phyloP scores from a whole-genome alignment of 2,113 vertebrate species.

The Hypomesus transpacificus region DNA sequence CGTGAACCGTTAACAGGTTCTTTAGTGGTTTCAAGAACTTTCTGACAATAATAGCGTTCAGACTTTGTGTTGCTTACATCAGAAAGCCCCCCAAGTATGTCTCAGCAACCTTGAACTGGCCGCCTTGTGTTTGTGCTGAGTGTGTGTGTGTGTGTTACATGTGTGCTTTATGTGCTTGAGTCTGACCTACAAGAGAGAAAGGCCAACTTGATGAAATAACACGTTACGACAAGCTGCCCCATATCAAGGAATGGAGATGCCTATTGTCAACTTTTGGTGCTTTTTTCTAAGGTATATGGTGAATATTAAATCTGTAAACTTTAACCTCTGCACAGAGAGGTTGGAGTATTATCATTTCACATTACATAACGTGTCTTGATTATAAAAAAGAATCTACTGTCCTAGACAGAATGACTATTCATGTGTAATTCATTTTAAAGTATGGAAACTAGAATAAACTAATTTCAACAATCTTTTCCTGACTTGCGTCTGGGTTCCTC shows the following conservation, averaged over 20 bases:
- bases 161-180: not conserved
- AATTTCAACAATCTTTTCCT: slow-evolving; percentile 42
- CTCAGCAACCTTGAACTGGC: not conserved
- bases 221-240: not conserved
- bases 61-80: too few relatives aligned
- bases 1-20: too few relatives aligned
- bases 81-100: too few relatives aligned
- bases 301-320: not conserved
- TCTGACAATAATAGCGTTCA: too few relatives aligned
- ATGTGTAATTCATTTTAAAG: slow-evolving; percentile 50
- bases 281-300: slow-evolving; percentile 2
- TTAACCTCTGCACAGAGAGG: slow-evolving; percentile 30
- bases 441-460: slow-evolving; percentile 48
- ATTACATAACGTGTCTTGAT: slow-evolving; percentile 34
- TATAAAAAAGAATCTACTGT: slow-evolving; percentile 35
- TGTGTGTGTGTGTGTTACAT: not conserved
- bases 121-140: not conserved
- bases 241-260: slow-evolving; percentile 1
- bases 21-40: too few relatives aligned
- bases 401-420: slow-evolving; percentile 47
- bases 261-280: not conserved
- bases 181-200: not conserved
- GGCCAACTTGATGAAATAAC: not conserved
- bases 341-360: slow-evolving; percentile 26
- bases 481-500: not conserved